Base-by-base conservation (phyloP, 2,797 vertebrate genomes). In the Chelon labrosus region DNA sequence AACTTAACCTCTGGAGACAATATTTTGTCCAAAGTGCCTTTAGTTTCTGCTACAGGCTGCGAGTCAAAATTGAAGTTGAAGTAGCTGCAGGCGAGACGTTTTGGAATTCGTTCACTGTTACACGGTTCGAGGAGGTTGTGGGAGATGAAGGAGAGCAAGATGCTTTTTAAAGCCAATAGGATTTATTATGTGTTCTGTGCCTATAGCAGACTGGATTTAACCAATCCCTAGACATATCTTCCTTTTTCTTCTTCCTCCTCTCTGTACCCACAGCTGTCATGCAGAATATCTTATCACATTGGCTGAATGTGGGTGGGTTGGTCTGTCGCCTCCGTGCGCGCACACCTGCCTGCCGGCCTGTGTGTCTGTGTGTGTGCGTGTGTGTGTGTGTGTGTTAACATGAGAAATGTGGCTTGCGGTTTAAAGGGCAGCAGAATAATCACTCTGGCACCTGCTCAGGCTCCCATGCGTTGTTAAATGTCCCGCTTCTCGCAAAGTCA, bases 401-500 rank as follows among this genome's bases (percentile, higher is more conserved):
- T 85, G 81, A 85, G 69, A 74, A 81, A 86, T 86, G 84, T 79
- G 80, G 82, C 70, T 75, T 74, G 84, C 74, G 84, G 85, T 83
- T 83, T 73, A 85, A 85, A 83, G 83, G 87, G 52, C 86, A 80
- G 73, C 54, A 31, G 70, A 82, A 82, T 90, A 88, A 90, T 86
- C 82, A 73, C 80, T 85, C 79, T 65, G 70, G 83, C 87, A 87
- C 88, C 84, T 90, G 82, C 77, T 76, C 82, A 0, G 80, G 60
- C 79, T 87, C 84, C 84, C 66, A 35, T 75, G 76, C 73, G 50
- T 70, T 74, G 80, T 86, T 89, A 79, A 87, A 83, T 47, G 79
- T 87, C 79, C 73, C 62, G 44, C 80, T 81, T 46, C 77, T 77
- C 66, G 66, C 89, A 90, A 90, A 93, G 89, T 91, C 89, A 92